Evolutionary conservation across 2,888 invertebrate genomes (phyloP), one percentile per base, ranked within the genome.

Genomic region (Oligia fasciuncula): DNA sequence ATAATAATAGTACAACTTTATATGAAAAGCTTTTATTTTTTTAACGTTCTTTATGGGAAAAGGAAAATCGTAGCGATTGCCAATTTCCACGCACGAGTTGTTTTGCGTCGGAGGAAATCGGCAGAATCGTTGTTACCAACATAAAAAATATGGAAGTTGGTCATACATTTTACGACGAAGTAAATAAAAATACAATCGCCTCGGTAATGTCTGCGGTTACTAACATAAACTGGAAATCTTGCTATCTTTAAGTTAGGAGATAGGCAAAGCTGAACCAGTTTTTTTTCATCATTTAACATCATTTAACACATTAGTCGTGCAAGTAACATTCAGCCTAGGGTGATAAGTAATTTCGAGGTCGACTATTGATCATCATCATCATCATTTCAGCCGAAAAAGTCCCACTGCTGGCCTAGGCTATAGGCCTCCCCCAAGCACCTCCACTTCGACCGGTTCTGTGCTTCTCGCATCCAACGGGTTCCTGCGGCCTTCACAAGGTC

Each of bases 71-170:
- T 79, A 80, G 68, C 79, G 76, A 87, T 87, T 84, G 84, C 81
- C 88, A 87, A 88, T 88, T 83, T 85, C 73, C 76, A 89, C 88
- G 89, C 88, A 87, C 76, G 82, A 79, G 51, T 78, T 49, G 40
- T 11, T 81, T 62, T 73, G 70, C 68, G 82, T 78, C 19, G 54
- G 75, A 80, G 77, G 80, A 87, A 87, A 86, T 80, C 77, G 80
- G 29, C 9, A 62, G 73, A 88, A 80, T 80, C 67, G 74, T 77
- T 76, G 86, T 81, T 72, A 77, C 81, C 76, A 68, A n/a, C 19
- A 49, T 40, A 29, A 84, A 79, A 86, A 85, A 87, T 80, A 82
- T 84, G 60, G 76, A 81, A 81, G 63, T 77, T 81, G 63, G n/a
- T 62, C 71, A 87, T 83, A 86, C 79, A 70, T 81, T 75, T 49